Base-by-base conservation (phyloP, 2,888 invertebrate species). In the Melanophora roralis region DNA sequence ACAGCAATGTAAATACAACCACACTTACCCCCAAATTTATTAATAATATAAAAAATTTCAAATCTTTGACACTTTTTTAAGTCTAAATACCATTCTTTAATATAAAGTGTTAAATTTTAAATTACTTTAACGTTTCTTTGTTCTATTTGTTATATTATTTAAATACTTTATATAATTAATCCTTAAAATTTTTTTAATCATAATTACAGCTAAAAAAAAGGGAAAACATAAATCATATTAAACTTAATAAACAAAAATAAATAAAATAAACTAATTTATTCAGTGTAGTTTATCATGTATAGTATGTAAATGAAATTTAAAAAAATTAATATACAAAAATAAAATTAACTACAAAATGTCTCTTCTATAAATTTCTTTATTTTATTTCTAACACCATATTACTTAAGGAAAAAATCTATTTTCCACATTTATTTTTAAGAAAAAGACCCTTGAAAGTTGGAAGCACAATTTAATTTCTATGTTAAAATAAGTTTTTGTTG, bases 381-480 rank as follows among this genome's bases (percentile, higher is more conserved):
- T 27, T 60, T n/a, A 59, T 57, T 27, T 53, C 11, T 45, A 23
- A 0, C n/a, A n/a, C 21, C 6, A 7, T 16, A 12, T 47, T 49
- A 27, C 4, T 6, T 27, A 27, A 27, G 27, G 27, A 27, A 19
- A 45, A 68, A 49, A 27, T 27, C 27, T 27, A 6, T 27, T 27
- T 19, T 27, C 16, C 16, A 11, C 34, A 40, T 76, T 14, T 3
- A 3, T 5, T 62, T 45, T 16, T 27, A 8, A 23, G 36, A 32
- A 23, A 32, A n/a, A 45, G 27, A 57, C 72, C 80, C 76, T 19
- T 19, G 11, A 62, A 72, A 67, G 80, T 80, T 80, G 80, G 80
- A 80, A 80, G 80, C 80, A 80, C 80, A 80, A 80, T 76, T 73
- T 72, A 80, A 80, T 76, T 73, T 72, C 59, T 32, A 38, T 38